Base-by-base conservation (phyloP, 2,888 invertebrate genomes). In the Dinocampus coccinellae region DNA sequence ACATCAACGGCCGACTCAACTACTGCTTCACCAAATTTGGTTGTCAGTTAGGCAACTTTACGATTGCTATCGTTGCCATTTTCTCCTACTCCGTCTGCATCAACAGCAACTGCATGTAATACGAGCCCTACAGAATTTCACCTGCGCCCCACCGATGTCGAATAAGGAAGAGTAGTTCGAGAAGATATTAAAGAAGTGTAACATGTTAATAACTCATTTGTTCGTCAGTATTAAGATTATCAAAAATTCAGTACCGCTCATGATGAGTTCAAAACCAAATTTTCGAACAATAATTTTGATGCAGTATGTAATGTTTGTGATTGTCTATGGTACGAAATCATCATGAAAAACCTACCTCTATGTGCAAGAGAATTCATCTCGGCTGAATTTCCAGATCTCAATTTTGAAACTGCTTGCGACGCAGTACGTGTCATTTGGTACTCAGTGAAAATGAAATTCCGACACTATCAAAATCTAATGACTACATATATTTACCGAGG, bases 381-480 rank as follows among this genome's bases (percentile, higher is more conserved):
- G 29, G 20, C 61, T 39, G 61, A 69, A 47, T 61, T 69, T 63
- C 63, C 42, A 0, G 26, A 36, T 7, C 9, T 67, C 13, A 33
- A 3, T 58, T 7, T 34, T 26, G 13, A 67, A 34, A 58, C 16
- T 9, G 34, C 58, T 11, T 53, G 20, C 13, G 67, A n/a, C 42
- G 42, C 42, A 22, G 11, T 26, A 63, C 42, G 0, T 63, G 63
- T 26, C 24, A 10, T 10, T 4, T 0, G 4, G 24, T 42, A 1
- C 7, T 63, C 13, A 39, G 20, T 0, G 42, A 22, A 36, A 47
- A 63, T 24, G 13, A 34, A 33, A 57, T 66, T 24, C 66, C 57
- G 6, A 55, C 29, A 3, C 33, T 57, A 16, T 39, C 70, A 57
- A 65, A 63, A 36, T 57, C 42, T 13, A 70, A 70, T 55, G 70